These are phyloP conservation scores for Chloroceryle amazona DNA, from an alignment of 2,797 vertebrate genomes.

Conservation along the genomic window DNA sequence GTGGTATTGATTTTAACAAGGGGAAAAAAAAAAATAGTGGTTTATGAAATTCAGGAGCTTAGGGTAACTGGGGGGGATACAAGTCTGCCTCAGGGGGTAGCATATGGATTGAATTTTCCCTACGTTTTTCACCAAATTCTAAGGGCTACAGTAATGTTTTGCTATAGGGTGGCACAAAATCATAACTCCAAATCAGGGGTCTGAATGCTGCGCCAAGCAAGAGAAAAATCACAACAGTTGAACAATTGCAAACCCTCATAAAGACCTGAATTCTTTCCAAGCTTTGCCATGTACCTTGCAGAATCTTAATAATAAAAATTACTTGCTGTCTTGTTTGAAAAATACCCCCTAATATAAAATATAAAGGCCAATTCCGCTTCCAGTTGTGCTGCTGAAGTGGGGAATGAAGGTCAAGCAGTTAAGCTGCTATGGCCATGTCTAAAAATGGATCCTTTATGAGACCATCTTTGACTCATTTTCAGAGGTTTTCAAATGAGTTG, in stretches of 20 bases:
- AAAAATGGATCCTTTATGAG: neutral
- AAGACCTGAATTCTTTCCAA: neutral
- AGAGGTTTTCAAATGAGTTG: neutral
- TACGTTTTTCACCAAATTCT: slow-evolving; percentile 65
- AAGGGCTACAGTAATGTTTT: slow-evolving; percentile 39
- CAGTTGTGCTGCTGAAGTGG: neutral
- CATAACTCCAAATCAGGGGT: neutral
- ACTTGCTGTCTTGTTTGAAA: neutral
- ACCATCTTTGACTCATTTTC: neutral
- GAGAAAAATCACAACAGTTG: slow-evolving; percentile 10
- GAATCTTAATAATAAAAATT: neutral
- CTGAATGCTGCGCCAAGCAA: neutral
- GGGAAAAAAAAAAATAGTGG: neutral
- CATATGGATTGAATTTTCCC: slow-evolving; percentile 73
- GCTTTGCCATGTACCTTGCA: neutral
- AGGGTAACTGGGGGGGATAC: slow-evolving; percentile 55
- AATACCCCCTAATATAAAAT: neutral
- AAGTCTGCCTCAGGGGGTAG: slow-evolving; percentile 51
- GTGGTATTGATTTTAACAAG: slow-evolving; percentile 72
- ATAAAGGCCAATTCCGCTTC: neutral
- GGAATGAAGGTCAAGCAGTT: neutral
- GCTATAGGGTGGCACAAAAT: slow-evolving; percentile 18
- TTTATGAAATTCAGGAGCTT: slow-evolving; percentile 78
- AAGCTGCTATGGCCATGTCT: neutral
- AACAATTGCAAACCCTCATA: slow-evolving; percentile 2